These are phyloP conservation scores for Pseudoatta argentina DNA, from an alignment of 1,140 invertebrate genomes.

Conservation along the genomic window DNA sequence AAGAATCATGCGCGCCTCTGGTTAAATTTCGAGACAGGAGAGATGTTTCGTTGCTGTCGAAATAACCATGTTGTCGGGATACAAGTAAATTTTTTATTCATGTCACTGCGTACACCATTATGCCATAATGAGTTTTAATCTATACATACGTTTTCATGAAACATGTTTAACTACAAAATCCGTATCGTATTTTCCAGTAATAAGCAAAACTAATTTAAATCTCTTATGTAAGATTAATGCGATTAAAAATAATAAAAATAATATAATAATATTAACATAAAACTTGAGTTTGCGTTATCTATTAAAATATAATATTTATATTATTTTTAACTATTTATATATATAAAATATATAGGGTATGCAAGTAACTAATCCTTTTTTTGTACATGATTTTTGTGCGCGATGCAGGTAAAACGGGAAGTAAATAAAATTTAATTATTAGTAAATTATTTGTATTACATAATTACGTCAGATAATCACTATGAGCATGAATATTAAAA, in stretches of 20 bases:
- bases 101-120: neutral
- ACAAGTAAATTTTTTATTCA: slow-evolving; percentile 14
- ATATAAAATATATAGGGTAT: neutral
- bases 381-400: too few relatives aligned
- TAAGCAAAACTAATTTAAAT: slow-evolving; percentile 24
- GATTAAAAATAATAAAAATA: slow-evolving; percentile 10
- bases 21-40: slow-evolving; percentile 34
- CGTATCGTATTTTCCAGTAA: neutral
- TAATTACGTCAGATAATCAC: slow-evolving; percentile 38
- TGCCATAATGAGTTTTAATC: slow-evolving; percentile 4
- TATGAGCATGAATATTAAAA: slow-evolving; percentile 17
- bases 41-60: slow-evolving; percentile 33
- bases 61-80: slow-evolving; percentile 16
- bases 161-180: slow-evolving; percentile 19
- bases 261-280: neutral
- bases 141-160: slow-evolving; percentile 14
- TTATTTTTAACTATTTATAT: slow-evolving; percentile 2
- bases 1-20: slow-evolving; percentile 41
- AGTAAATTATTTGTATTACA: slow-evolving; percentile 20
- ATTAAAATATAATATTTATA: slow-evolving; percentile 7
- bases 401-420: neutral
- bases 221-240: neutral
- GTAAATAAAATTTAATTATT: slow-evolving; percentile 26
- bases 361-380: neutral
- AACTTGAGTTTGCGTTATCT: neutral